Evolutionary conservation across 2,888 invertebrate genomes (phyloP).

Genomic region (Spilarctia lutea): DNA sequence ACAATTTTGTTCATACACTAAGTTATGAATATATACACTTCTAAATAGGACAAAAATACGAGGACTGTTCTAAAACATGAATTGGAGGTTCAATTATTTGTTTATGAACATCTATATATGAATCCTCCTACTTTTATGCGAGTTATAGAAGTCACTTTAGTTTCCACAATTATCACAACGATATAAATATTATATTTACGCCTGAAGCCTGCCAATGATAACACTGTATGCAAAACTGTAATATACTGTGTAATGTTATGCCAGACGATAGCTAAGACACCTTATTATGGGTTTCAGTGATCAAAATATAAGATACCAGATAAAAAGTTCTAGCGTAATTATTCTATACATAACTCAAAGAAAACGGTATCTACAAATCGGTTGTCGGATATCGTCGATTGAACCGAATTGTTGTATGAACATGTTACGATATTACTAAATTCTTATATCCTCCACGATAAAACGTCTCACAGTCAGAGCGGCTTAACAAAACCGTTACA

Average conservation of each 20-base stretch:
- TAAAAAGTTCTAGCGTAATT: slow-evolving; percentile 37
- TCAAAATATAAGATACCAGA: slow-evolving; percentile 33
- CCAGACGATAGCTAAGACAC: slow-evolving; percentile 32
- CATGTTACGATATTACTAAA: slow-evolving; percentile 50
- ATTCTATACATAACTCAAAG: slow-evolving; percentile 41
- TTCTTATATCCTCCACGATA: slow-evolving; percentile 49
- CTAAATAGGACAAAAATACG: slow-evolving; percentile 29
- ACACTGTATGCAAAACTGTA: slow-evolving; percentile 41
- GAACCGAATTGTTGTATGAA: slow-evolving; percentile 40
- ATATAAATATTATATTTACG: slow-evolving; percentile 31
- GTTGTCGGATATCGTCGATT: slow-evolving; percentile 39
- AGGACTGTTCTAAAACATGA: slow-evolving; percentile 17
- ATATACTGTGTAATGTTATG: slow-evolving; percentile 30
- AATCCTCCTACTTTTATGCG: slow-evolving; percentile 26
- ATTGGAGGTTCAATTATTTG: slow-evolving; percentile 5
- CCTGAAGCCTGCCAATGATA: slow-evolving; percentile 41
- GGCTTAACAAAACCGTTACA: slow-evolving; percentile 59
- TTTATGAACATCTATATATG: slow-evolving; percentile 9
- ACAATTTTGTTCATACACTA: slow-evolving; percentile 19
- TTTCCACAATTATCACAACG: slow-evolving; percentile 29
- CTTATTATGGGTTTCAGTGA: slow-evolving; percentile 25
- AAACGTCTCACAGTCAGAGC: slow-evolving; percentile 64
- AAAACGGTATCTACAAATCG: slow-evolving; percentile 34
- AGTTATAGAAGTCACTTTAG: slow-evolving; percentile 5
- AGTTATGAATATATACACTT: slow-evolving; percentile 33